Percentiles rank a stretch among this genome's conserved stretches.
phyloP scores from a whole-genome alignment of 2,888 invertebrate genomes.

The Drosophila nr. perissopoda region DNA sequence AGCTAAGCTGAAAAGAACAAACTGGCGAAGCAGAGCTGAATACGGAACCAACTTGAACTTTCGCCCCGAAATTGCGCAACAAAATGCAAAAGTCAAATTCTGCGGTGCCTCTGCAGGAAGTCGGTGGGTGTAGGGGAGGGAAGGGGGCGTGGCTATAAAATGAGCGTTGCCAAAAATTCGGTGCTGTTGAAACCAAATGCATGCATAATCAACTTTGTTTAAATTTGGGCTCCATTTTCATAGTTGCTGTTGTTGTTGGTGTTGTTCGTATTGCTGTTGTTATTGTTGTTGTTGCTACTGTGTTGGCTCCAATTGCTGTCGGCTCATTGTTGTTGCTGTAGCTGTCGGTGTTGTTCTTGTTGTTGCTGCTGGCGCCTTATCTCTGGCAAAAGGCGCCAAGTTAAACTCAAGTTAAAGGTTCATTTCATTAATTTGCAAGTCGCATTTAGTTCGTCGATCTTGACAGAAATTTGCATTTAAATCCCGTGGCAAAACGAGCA shows the following conservation, averaged over 20 bases:
- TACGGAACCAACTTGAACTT: slow-evolving; percentile 74
- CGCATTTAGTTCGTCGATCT: slow-evolving; percentile 80
- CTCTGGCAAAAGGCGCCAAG: slow-evolving; percentile 72
- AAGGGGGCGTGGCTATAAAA: slow-evolving; percentile 68
- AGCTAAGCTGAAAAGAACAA: slow-evolving; percentile 12
- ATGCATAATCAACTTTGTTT: slow-evolving; percentile 82
- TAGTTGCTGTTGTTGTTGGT: slow-evolving; percentile 42
- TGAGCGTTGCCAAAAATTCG: slow-evolving; percentile 73
- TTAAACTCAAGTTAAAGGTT: slow-evolving; percentile 81
- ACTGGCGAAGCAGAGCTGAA: slow-evolving; percentile 8
- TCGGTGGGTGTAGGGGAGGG: neutral
- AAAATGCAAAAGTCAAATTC: slow-evolving; percentile 80
- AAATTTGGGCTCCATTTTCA: slow-evolving; percentile 72
- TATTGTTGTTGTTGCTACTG: slow-evolving; percentile 16
- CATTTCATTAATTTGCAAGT: slow-evolving; percentile 81
- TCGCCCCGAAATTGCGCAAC: slow-evolving; percentile 74
- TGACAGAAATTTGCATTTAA: slow-evolving; percentile 79
- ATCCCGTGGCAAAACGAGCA: slow-evolving; percentile 77
- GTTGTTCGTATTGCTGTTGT: slow-evolving; percentile 63
- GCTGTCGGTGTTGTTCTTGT: slow-evolving; percentile 20
- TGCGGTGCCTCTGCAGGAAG: slow-evolving; percentile 41
- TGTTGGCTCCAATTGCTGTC: slow-evolving; percentile 15
- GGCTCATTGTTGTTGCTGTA: slow-evolving; percentile 37
- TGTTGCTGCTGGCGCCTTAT: slow-evolving; percentile 72
- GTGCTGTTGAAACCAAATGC: slow-evolving; percentile 77